Percentiles rank a stretch among this genome's conserved stretches.
Conservation (phyloP, 2,888 invertebrate species). For the Noctua janthe region DNA sequence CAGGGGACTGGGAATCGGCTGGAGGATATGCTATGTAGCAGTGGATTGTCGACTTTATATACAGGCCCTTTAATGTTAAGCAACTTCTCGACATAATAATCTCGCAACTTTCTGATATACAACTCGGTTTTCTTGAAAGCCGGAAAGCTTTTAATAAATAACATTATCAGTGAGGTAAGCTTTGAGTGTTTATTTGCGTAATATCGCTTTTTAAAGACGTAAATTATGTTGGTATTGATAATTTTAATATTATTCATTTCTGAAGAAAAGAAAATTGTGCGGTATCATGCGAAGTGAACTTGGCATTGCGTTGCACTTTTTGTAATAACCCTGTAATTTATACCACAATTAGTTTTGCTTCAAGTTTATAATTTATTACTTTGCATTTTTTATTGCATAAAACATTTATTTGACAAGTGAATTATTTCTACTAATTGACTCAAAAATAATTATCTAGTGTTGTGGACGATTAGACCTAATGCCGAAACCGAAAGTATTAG, state of each 20-base stretch:
- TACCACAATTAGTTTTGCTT: not conserved
- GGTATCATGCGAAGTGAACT: not conserved
- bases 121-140: slow-evolving; percentile 35
- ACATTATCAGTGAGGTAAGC: slow-evolving; percentile 49
- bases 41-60: slow-evolving; percentile 6
- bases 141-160: slow-evolving; percentile 54
- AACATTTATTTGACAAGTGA: not conserved
- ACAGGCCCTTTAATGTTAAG: slow-evolving; percentile 60
- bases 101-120: slow-evolving; percentile 43
- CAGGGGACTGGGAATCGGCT: not conserved
- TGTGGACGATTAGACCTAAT: not conserved
- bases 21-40: not conserved
- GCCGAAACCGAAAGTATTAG: not conserved
- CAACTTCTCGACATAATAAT: slow-evolving; percentile 42
- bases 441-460: not conserved
- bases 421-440: not conserved
- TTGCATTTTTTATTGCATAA: slow-evolving; percentile 7
- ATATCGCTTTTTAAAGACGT: slow-evolving; percentile 28
- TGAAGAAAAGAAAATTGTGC: slow-evolving; percentile 3
- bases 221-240: slow-evolving; percentile 23
- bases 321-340: slow-evolving; percentile 26
- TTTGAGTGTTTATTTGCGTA: slow-evolving; percentile 48
- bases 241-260: slow-evolving; percentile 20
- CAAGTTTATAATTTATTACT: not conserved
- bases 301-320: slow-evolving; percentile 18